Percentiles rank a stretch among this genome's conserved stretches.
Conservation (phyloP, 2,113 vertebrate species). For the Nematolebias whitei region DNA sequence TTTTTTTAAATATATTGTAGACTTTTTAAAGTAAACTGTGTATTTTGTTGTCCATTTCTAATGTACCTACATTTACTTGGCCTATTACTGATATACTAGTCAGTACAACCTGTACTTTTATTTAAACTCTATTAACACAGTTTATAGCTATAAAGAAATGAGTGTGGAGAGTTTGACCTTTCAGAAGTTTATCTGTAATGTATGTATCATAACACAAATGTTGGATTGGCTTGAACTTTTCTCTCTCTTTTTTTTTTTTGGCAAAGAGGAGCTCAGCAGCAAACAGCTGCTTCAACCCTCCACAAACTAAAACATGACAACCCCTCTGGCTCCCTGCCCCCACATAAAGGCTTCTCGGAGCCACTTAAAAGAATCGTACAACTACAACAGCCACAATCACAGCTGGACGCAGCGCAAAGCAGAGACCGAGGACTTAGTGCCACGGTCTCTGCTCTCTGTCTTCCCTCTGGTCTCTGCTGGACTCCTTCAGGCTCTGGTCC, state of each 20-base stretch:
- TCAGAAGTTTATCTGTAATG: background rate
- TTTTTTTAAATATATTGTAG: background rate
- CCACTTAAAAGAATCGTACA: conserved; percentile 7
- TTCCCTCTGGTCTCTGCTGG: conserved; percentile 19
- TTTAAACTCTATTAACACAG: background rate
- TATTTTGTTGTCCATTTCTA: background rate
- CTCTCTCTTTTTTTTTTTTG: background rate
- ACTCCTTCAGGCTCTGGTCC: conserved; percentile 5
- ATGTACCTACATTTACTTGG: background rate
- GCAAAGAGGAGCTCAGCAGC: conserved; percentile 1
- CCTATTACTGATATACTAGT: background rate
- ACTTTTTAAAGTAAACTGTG: background rate
- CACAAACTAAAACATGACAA: conserved; percentile 21
- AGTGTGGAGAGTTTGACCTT: background rate
- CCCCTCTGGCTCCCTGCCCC: conserved; percentile 11
- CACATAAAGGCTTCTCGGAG: conserved; percentile 32
- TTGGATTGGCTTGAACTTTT: background rate
- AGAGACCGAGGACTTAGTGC: conserved; percentile 31
- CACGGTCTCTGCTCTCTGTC: conserved; percentile 25
- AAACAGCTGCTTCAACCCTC: conserved; percentile 25
- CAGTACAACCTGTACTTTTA: background rate
- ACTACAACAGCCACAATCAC: conserved; percentile 50
- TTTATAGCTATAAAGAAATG: background rate
- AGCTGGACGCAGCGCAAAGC: conserved; percentile 32
- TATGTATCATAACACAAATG: background rate